Conservation (phyloP, 2,888 invertebrate species). For the Pristionchus arcanus region DNA sequence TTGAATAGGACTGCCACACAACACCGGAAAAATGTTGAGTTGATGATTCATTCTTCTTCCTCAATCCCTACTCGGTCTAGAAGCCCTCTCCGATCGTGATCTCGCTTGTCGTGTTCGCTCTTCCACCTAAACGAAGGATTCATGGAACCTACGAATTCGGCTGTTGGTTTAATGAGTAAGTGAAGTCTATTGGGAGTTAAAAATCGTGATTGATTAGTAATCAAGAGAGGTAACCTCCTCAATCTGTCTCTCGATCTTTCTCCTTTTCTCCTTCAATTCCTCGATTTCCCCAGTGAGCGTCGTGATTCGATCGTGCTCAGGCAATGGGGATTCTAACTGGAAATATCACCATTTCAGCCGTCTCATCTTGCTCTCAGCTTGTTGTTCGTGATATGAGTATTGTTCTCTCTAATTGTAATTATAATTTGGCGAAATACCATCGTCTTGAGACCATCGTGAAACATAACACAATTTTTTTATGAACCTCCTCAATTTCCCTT, state of each 20-base stretch:
- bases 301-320: background rate
- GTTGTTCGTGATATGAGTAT: too few species aligned
- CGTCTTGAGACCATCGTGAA: too few species aligned
- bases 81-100: conserved; percentile 1
- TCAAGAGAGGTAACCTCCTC: background rate
- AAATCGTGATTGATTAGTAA: too few species aligned
- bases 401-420: too few species aligned
- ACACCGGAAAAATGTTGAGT: too few species aligned
- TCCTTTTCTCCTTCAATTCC: conserved; percentile 46
- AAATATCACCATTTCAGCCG: background rate
- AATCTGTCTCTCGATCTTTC: conserved; percentile 22
- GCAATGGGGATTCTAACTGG: conserved; percentile 14
- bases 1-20: too few species aligned
- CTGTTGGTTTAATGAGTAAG: too few species aligned
- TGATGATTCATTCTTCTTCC: too few species aligned
- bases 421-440: too few species aligned
- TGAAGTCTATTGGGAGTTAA: too few species aligned
- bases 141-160: too few species aligned
- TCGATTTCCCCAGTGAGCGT: conserved; percentile 30
- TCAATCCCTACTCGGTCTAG: conserved; percentile 26
- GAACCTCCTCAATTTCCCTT: conserved; percentile 34
- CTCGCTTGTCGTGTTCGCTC: background rate
- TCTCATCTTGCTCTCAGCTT: background rate
- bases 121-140: background rate
- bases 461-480: too few species aligned